Evolutionary conservation across 92 coral and sea anemone species (phyloP), one percentile per base, ranked within the genome.

Genomic region (Meandrina meandrites): DNA sequence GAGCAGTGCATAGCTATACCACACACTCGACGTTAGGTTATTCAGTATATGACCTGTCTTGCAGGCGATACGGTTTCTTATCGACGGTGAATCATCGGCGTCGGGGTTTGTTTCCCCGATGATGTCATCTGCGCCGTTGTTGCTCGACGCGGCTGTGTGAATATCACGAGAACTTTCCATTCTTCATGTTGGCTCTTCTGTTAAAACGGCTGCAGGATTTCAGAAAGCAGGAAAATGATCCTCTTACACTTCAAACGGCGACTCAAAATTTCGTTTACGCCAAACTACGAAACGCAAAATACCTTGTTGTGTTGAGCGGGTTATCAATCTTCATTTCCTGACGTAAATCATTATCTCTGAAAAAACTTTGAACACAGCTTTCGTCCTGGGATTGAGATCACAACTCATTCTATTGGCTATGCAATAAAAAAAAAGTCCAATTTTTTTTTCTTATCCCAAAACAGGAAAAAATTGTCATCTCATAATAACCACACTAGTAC

Each of bases 1-100:
- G 15, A 92, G 64, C 16, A 89, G 79, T 2, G 90, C 79, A 50
- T 90, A 92, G 1, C 93, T 86, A 30, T 90, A 89, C 95, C 95
- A 92, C 22, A 91, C 87, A 22, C 90, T 90, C 27, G 45, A 48
- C 3, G 95, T 92, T 48, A 92, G 81, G 34, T 89, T 77, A 14
- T 79, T 89, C 22, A 92, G 74, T 51, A 86, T 51, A 53, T 86
- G 85, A 36, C 89, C 89, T 54, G 89, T 86, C 42, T 80, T 72
- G 71, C 85, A 79, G 70, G 89, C 85, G 5, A 85, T 85, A 77
- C 76, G 88, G 78, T 85, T 85, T 62, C 88, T 60, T 60, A 51
- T 85, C 36, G 76, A 66, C 48, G 66, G 82, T 42, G 75, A 60
- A 36, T 81, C 75, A 36, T 81, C 75, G 85, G 58, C 76, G 57